Evolutionary conservation across 2,113 vertebrate genomes (phyloP).

Genomic region (Lathamus discolor): DNA sequence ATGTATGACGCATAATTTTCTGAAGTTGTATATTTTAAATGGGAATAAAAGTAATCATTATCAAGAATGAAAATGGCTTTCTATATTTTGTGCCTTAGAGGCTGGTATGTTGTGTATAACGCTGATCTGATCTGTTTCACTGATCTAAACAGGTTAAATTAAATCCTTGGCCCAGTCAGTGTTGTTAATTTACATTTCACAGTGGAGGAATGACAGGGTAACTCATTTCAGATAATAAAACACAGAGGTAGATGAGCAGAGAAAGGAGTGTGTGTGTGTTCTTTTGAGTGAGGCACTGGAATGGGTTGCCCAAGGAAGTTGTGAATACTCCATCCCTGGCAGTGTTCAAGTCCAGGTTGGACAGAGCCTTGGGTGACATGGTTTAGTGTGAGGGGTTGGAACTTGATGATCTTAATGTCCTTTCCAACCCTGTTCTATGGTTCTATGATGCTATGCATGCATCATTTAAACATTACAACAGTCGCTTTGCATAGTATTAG

Average conservation of each 20-base stretch:
- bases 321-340: too few relatives aligned
- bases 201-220: background rate
- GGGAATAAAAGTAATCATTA: slow-evolving; percentile 46
- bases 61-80: background rate
- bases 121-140: background rate
- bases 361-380: too few relatives aligned
- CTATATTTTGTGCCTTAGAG: background rate
- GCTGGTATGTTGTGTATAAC: background rate
- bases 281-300: background rate
- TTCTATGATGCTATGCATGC: too few relatives aligned
- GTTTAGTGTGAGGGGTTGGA: too few relatives aligned
- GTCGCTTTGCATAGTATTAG: background rate
- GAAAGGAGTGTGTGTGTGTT: rapidly evolving
- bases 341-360: too few relatives aligned
- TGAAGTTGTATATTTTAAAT: slow-evolving; percentile 54
- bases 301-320: too few relatives aligned
- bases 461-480: background rate
- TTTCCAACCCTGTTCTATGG: too few relatives aligned
- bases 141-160: background rate
- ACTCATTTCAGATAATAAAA: background rate
- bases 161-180: background rate
- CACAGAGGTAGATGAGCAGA: background rate
- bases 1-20: slow-evolving; percentile 47
- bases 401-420: too few relatives aligned
- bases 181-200: background rate